Evolutionary conservation across 2,888 invertebrate genomes (phyloP), one percentile per base, ranked within the genome.

Genomic region (Mythimna lalbum): DNA sequence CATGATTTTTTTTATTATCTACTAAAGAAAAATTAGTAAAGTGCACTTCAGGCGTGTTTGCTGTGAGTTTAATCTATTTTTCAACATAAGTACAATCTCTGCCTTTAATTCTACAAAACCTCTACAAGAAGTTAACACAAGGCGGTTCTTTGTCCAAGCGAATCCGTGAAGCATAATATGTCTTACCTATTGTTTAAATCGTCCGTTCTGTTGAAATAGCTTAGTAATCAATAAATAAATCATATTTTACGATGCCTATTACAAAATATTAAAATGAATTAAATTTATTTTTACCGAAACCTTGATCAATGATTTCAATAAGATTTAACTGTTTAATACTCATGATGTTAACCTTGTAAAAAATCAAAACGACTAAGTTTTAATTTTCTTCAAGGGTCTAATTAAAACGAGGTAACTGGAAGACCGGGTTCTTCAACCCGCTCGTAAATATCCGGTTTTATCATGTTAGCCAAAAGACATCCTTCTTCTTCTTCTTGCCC

Each of bases 211-310:
- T 43, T 27, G 43, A 55, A 76, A 76, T 23, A 47, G 7, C 53
- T 1, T 31, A 27, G 53, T 53, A 72, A 19, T 55, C 31, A 53
- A 52, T 52, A 23, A 33, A 53, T 56, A 33, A 72, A 59, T 72
- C 23, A 63, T 49, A 73, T 50, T 56, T 50, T 6, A 68, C 33
- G 27, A 43, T 33, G 19, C 31, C 3, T 33, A 65, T 73, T 73
- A 23, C 69, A 50, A 66, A 60, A 66, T 5, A 57, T 6, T n/a
- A 6, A 10, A 65, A 47, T 62, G 10, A 49, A 7, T 39, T 49
- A 49, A 55, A 62, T 39, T 17, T 64, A 50, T 65, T 47, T 72
- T 57, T 27, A 56, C 56, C 7, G 21, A 47, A 65, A 47, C 75
- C 75, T 72, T 66, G 66, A 53, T 53, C 27, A 36, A 21, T 47